These are phyloP conservation scores for Tetragonula clypearis DNA, from an alignment of 1,140 invertebrate genomes.

Conservation along the genomic window DNA sequence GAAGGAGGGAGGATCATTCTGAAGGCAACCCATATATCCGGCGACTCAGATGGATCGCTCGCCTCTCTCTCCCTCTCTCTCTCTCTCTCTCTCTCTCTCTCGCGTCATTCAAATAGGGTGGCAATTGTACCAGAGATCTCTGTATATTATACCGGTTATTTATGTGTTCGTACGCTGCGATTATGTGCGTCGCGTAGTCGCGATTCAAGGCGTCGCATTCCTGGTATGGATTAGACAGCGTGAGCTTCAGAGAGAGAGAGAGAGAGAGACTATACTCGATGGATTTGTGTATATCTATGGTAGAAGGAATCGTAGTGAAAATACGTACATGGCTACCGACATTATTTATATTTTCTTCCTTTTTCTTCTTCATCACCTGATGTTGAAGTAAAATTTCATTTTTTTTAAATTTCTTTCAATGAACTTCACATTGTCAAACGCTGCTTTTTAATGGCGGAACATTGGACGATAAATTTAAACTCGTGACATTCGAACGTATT, in stretches of 20 bases:
- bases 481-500: background rate
- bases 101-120: background rate
- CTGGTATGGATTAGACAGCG: background rate
- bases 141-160: constrained; percentile 19
- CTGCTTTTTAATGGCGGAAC: no score
- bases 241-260: background rate
- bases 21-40: constrained; percentile 37
- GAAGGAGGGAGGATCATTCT: constrained; percentile 50
- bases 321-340: background rate
- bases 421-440: no score
- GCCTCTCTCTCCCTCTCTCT: no score
- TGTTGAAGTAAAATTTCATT: no score
- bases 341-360: no score
- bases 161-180: constrained; percentile 8
- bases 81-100: no score
- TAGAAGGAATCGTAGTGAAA: background rate
- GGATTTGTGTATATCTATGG: background rate
- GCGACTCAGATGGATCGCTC: constrained; percentile 27
- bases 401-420: no score
- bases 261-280: background rate
- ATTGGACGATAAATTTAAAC: no score
- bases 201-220: background rate
- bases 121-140: constrained; percentile 21
- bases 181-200: constrained; percentile 2
- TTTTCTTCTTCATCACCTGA: no score